Base-by-base conservation (phyloP, 1,140 invertebrate genomes). In the Brachionus calyciflorus region DNA sequence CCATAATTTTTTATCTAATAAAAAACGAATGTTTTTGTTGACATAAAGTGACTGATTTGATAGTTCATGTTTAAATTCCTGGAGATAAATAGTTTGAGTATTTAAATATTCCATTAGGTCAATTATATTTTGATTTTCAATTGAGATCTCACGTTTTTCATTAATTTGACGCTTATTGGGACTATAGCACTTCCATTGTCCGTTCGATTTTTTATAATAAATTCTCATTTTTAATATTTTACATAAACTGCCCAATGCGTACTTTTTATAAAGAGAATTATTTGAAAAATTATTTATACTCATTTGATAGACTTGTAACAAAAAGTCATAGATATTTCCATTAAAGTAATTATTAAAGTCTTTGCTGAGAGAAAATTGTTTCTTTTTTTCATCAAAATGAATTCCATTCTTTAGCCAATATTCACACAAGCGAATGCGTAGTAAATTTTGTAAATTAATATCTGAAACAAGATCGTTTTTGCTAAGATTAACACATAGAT, bases 261-360 rank as follows among this genome's bases (percentile, higher is more conserved):
- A 73, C 26, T 51, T 73, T 51, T 73, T 73, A 46, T 37, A 73
- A n/a, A 73, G n/a, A 28, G 69, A 46, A 40, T 73, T 73, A 24
- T 73, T 73, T 1, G 69, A 73, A 55, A 51, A 73, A 12, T 49
- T 55, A 28, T 73, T 73, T 51, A 73, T 73, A 33, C 69, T 73
- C 46, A 73, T 49, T 53, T 73, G 69, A 46, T 73, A 73, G 19
- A 73, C 69, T 30, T 73, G 69, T 14, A 73, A 19, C n/a, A 73
- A 40, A 73, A 73, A 73, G n/a, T 73, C 69, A 37, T 73, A 73
- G 9, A 73, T 30, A 51, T 73, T 73, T 19, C 37, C 30, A 37
- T 73, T 55, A 17, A 73, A 73, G 10, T 73, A 51, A 0, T 19
- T 49, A 51, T 28, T 55, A 30, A 73, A 73, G 44, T 73, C 69